These are phyloP conservation scores for Tamandua tetradactyla DNA, from an alignment of 2,797 vertebrate genomes.

Conservation along the genomic window DNA sequence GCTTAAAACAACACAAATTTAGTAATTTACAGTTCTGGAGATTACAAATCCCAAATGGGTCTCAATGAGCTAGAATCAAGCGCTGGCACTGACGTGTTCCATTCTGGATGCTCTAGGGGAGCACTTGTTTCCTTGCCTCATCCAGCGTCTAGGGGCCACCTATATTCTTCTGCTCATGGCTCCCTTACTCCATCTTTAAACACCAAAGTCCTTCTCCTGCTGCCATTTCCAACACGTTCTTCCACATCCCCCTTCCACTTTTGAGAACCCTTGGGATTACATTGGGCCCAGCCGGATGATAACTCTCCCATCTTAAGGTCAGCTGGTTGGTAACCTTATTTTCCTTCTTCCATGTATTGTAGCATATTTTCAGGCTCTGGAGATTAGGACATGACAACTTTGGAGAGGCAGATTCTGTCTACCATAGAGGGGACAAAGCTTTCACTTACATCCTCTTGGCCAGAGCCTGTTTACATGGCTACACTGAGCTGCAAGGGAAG, in stretches of 20 bases:
- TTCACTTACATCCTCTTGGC: background rate
- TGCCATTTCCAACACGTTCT: rapidly evolving
- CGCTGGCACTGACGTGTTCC: background rate
- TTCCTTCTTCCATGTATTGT: background rate
- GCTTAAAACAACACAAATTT: background rate
- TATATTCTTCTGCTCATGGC: background rate
- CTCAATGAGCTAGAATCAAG: background rate
- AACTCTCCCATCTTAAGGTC: background rate
- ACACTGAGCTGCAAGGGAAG: background rate
- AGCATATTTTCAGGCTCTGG: background rate
- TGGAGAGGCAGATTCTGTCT: background rate
- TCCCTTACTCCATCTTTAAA: background rate
- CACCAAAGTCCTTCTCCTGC: rapidly evolving
- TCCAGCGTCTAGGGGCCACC: background rate
- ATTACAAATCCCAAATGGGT: background rate
- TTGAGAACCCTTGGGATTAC: background rate
- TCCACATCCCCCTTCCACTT: background rate
- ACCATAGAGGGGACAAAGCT: background rate
- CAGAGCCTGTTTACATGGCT: background rate
- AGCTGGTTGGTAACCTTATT: background rate
- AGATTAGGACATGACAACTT: background rate
- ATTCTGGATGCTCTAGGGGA: background rate
- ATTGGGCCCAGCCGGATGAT: background rate
- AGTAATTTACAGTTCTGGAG: background rate
- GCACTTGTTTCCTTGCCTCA: background rate